Conservation (phyloP, 2,888 invertebrate genomes). For the Agrilus mali region DNA sequence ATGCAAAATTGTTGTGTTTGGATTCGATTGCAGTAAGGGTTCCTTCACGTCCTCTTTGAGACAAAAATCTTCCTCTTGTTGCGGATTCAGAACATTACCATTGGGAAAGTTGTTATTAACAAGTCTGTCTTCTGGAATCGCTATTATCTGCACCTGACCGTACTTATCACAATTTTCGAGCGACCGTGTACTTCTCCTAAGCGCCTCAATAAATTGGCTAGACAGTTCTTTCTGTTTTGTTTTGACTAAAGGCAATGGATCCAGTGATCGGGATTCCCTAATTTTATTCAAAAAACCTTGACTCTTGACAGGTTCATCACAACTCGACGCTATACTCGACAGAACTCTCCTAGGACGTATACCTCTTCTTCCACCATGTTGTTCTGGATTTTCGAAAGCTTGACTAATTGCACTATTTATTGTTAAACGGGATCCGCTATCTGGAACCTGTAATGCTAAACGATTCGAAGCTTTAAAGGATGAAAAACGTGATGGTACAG, state of each 20-base stretch:
- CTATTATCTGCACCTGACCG: slow-evolving; percentile 31
- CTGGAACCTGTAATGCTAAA: slow-evolving; percentile 38
- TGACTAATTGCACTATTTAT: slow-evolving; percentile 34
- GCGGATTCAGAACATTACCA: slow-evolving; percentile 35
- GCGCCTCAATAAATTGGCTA: slow-evolving; percentile 11
- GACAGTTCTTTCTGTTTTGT: slow-evolving; percentile 13
- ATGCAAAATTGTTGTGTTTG: slow-evolving; percentile 23
- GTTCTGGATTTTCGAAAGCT: slow-evolving; percentile 22
- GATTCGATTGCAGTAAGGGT: slow-evolving; percentile 29
- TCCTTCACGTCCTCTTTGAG: slow-evolving; percentile 32
- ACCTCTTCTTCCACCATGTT: slow-evolving; percentile 16
- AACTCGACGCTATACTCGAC: slow-evolving; percentile 54
- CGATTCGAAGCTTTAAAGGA: slow-evolving; percentile 32
- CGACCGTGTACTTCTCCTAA: slow-evolving; percentile 25
- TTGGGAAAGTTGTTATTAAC: slow-evolving; percentile 43
- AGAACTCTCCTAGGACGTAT: slow-evolving; percentile 39
- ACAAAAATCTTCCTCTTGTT: slow-evolving; percentile 20
- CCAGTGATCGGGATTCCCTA: slow-evolving; percentile 52
- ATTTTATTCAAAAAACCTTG: slow-evolving; percentile 30
- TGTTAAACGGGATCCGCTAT: slow-evolving; percentile 37
- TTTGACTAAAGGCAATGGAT: slow-evolving; percentile 41
- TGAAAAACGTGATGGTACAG: slow-evolving; percentile 27
- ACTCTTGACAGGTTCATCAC: slow-evolving; percentile 38
- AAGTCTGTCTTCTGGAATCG: slow-evolving; percentile 34
- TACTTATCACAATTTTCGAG: slow-evolving; percentile 39